Base-by-base conservation (phyloP, 2,113 vertebrate species). In the Triplophysa tibetana region DNA sequence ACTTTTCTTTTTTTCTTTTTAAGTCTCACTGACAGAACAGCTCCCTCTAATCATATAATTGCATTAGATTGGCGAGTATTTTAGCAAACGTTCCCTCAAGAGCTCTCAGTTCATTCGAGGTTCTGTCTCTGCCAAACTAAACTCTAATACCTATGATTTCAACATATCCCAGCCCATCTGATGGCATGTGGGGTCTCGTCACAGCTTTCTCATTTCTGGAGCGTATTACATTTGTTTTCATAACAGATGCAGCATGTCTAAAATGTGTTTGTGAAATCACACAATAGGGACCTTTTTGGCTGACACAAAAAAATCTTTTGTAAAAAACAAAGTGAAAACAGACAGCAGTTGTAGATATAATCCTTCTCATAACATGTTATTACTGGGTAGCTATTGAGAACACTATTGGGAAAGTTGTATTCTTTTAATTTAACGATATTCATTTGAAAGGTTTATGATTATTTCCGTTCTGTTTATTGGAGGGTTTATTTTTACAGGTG, bases 41-140 rank as follows among this genome's bases (percentile, higher is more conserved):
- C 29, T 48, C 26, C 60, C 60, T 72, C 19, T 79, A 72, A 79
- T 64, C 23, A 26, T 72, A 72, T 79, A 70, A 70, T 70, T 79
- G 19, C 67, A 79, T 70, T 50, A 63, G 60, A 41, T 70, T 70
- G 19, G 43, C 13, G 26, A 70, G 23, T 33, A 70, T 72, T 48
- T 72, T 64, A 60, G 67, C 60, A 64, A 63, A 19, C 19, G 3
- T 65, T 62, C 21, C 69, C 43, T 41, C 56, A 29, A 17, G 41
- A 70, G 41, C 48, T 72, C 5, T 56, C 19, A 1, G 19, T 64
- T 50, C n/a, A 26, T 79, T 26, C 38, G 24, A 24, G 33, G 45
- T 73, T 29, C 33, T 54, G 26, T 56, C 38, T 14, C 72, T 63
- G 67, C 43, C 67, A 63, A 63, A 21, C 24, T 21, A 65, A 65